phyloP scores from a whole-genome alignment of 30 jellyfish, hydroid and myxozoan genomes.

The Aurelia aurita region DNA sequence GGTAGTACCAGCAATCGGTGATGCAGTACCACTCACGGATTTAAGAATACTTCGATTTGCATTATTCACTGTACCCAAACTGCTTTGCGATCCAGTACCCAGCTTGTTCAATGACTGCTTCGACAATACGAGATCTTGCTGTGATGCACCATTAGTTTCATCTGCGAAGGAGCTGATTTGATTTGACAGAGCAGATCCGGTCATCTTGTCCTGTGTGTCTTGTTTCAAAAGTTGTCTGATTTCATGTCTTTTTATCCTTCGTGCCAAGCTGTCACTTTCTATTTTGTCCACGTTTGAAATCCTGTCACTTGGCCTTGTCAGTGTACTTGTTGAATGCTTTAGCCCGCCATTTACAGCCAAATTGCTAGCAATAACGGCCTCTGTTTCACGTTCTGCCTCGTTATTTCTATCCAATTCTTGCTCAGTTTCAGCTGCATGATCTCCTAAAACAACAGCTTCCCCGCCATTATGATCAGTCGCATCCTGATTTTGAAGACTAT shows the following conservation, averaged over 20 bases:
- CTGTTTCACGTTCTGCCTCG: background rate
- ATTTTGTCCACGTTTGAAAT: background rate
- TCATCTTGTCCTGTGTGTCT: constrained; percentile 23
- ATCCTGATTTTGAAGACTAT: background rate
- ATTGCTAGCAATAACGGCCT: background rate
- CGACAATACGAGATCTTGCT: background rate
- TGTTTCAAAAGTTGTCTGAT: constrained; percentile 52
- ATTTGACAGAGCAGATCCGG: background rate
- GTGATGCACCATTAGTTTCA: background rate
- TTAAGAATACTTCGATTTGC: no score
- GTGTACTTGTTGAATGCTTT: background rate
- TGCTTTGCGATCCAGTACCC: background rate
- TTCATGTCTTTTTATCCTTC: constrained; percentile 57
- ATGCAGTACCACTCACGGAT: no score
- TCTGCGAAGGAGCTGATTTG: background rate
- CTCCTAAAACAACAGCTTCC: no score
- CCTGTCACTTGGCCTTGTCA: background rate
- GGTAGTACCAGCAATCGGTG: no score
- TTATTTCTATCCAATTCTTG: background rate
- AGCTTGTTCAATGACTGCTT: background rate
- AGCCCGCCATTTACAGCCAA: background rate
- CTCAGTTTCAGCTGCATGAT: background rate
- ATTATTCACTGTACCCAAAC: background rate
- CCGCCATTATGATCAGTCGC: no score
- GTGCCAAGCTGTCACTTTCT: constrained; percentile 63